Evolutionary conservation across 2,113 vertebrate species (phyloP).

Genomic region (Gallinago jamesoni): DNA sequence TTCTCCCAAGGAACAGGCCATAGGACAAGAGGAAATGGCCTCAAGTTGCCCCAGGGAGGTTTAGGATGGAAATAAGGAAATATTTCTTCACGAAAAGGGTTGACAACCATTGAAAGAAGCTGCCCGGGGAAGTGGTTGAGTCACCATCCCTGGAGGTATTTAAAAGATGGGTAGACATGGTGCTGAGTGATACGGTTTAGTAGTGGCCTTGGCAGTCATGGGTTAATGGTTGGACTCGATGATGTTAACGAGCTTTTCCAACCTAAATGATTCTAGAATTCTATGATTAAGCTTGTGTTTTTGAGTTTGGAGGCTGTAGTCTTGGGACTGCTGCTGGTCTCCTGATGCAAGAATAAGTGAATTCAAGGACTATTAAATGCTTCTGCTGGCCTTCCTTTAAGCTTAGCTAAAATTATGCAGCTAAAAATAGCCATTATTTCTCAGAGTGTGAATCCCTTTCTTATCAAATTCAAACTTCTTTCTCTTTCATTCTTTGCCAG

Average conservation of each 20-base stretch:
- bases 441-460: not conserved
- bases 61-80: not conserved
- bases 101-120: not conserved
- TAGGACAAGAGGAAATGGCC: too few species aligned
- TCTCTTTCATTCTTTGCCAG: not conserved
- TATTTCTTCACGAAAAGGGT: not conserved
- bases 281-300: not conserved
- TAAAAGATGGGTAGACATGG: not conserved
- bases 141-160: not conserved
- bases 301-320: not conserved
- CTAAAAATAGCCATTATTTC: not conserved
- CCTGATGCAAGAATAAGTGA: not conserved
- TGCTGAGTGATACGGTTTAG: not conserved
- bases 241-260: not conserved
- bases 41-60: too few species aligned
- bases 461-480: not conserved
- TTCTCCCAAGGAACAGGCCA: too few species aligned
- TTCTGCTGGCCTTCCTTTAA: not conserved
- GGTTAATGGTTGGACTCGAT: not conserved
- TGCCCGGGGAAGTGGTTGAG: not conserved
- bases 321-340: not conserved
- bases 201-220: not conserved
- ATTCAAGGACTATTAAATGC: not conserved
- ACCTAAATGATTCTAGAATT: not conserved
- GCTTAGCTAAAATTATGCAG: not conserved